Conservation (phyloP, 2,888 invertebrate species). For the Thecophora atra region DNA sequence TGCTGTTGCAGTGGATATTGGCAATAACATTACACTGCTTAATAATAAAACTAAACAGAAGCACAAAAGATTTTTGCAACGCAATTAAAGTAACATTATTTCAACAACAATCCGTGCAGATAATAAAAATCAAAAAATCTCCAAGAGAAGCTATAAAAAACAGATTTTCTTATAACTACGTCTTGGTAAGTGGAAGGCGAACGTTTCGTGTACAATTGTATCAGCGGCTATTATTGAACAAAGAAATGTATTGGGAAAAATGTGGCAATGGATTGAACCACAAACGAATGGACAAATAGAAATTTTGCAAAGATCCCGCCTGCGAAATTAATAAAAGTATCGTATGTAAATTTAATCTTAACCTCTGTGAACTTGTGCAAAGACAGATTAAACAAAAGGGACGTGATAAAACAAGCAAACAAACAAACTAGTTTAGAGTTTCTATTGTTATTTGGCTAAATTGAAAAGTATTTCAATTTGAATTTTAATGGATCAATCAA, state of each 20-base stretch:
- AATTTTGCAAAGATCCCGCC: no score
- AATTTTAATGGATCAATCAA: no score
- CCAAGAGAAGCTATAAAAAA: not conserved
- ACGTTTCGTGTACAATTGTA: not conserved
- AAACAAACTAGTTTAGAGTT: no score
- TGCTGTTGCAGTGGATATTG: no score
- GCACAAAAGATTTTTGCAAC: not conserved
- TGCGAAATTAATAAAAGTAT: no score
- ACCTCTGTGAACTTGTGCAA: no score
- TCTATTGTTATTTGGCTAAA: no score
- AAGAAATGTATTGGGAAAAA: not conserved
- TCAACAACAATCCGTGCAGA: not conserved
- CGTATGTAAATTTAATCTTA: no score
- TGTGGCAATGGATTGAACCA: not conserved
- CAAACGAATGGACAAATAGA: no score
- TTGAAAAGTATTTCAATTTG: no score
- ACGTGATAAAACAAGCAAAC: no score
- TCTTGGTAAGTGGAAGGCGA: not conserved
- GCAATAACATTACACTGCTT: not conserved
- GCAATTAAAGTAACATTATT: conserved; percentile 7
- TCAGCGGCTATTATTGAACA: not conserved
- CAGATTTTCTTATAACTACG: not conserved
- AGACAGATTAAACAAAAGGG: no score
- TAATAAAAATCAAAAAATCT: not conserved
- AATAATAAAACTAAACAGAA: conserved; percentile 5